Conservation (phyloP, 2,113 vertebrate species). For the Trematomus loennbergii region DNA sequence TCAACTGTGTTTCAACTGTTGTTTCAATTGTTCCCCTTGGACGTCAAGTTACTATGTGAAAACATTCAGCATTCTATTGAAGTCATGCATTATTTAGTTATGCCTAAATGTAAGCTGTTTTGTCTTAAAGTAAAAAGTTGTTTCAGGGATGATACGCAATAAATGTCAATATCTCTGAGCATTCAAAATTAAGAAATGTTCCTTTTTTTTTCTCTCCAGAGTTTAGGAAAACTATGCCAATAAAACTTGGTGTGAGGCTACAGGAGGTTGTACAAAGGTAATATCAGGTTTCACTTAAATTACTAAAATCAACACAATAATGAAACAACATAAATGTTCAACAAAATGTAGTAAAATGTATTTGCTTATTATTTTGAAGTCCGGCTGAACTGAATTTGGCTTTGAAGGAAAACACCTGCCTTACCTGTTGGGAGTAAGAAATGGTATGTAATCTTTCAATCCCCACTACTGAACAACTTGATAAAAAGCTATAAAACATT, state of each 20-base stretch:
- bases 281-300: not conserved
- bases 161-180: not conserved
- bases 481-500: not conserved
- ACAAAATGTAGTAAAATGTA: not conserved
- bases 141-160: not conserved
- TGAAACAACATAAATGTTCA: not conserved
- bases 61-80: no score
- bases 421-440: constrained; percentile 83
- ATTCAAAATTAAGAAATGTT: not conserved
- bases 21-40: no score
- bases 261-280: constrained; percentile 76
- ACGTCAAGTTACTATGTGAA: no score
- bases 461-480: not conserved
- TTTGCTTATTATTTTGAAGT: constrained; percentile 65
- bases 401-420: constrained; percentile 77
- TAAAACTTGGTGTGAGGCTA: constrained; percentile 81
- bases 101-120: no score
- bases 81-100: no score
- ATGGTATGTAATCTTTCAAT: constrained; percentile 52
- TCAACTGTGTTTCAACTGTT: no score
- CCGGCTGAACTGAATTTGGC: constrained; percentile 83
- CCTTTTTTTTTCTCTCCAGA: constrained; percentile 56
- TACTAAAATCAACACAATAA: not conserved
- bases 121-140: not conserved
- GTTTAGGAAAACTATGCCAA: constrained; percentile 54